Percentiles rank a stretch among this genome's conserved stretches.
These are phyloP conservation scores for Holacanthella duospinosa DNA, from an alignment of 2,888 invertebrate genomes.

Conservation along the genomic window DNA sequence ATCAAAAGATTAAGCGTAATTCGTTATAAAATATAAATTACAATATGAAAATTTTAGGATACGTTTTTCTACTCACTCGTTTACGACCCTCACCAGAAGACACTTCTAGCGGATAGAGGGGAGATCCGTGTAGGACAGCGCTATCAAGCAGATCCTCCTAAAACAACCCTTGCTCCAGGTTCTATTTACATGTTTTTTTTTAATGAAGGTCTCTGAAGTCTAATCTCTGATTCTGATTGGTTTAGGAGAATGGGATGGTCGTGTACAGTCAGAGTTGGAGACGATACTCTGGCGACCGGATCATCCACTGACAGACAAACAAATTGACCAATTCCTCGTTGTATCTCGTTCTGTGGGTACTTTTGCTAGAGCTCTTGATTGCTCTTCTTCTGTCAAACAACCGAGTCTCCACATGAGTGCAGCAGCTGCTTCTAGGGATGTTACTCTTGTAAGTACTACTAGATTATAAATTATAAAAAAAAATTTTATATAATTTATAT, in stretches of 20 bases:
- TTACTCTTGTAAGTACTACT: slow-evolving; percentile 61
- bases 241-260: slow-evolving; percentile 51
- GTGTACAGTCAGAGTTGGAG: slow-evolving; percentile 68
- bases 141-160: slow-evolving; percentile 88
- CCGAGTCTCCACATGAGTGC: slow-evolving; percentile 99
- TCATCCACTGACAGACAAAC: slow-evolving; percentile 80
- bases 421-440: slow-evolving; percentile 95
- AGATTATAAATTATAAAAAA: not conserved
- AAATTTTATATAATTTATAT: not conserved
- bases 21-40: too few relatives aligned
- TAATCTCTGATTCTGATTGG: slow-evolving; percentile 11
- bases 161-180: slow-evolving; percentile 66
- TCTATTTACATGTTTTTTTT: slow-evolving; percentile 20
- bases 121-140: slow-evolving; percentile 83
- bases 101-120: slow-evolving; percentile 95
- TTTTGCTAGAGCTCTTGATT: slow-evolving; percentile 95
- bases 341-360: slow-evolving; percentile 82
- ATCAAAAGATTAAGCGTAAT: slow-evolving; percentile 45
- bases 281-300: slow-evolving; percentile 89
- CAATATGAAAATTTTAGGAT: slow-evolving; percentile 68
- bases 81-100: slow-evolving; percentile 98
- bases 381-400: slow-evolving; percentile 94
- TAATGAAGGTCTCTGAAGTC: not conserved
- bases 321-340: slow-evolving; percentile 98
- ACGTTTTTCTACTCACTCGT: slow-evolving; percentile 99